Evolutionary conservation across 2,888 invertebrate species (phyloP).

Genomic region (Lobophora halterata): DNA sequence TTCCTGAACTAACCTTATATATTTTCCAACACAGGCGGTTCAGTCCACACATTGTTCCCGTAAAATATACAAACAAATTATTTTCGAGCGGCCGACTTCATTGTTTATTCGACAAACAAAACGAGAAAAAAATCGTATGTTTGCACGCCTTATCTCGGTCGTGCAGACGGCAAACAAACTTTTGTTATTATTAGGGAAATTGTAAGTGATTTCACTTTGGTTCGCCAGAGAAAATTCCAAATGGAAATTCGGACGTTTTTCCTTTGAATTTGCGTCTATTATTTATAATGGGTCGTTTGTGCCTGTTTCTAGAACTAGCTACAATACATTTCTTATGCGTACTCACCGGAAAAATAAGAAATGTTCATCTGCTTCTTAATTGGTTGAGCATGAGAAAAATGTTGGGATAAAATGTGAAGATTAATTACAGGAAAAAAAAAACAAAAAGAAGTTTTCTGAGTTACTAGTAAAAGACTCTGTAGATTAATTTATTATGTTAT

Average conservation of each 20-base stretch:
- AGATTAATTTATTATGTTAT: too few relatives aligned
- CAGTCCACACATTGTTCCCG: slow-evolving; percentile 6
- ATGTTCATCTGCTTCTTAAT: too few relatives aligned
- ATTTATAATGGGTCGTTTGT: too few relatives aligned
- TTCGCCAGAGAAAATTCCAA: slow-evolving; percentile 16
- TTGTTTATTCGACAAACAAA: slow-evolving; percentile 25
- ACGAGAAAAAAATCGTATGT: slow-evolving; percentile 31
- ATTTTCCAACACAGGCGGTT: slow-evolving; percentile 1
- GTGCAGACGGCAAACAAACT: slow-evolving; percentile 34
- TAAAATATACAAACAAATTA: slow-evolving; percentile 26
- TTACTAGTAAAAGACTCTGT: too few relatives aligned
- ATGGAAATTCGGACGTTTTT: slow-evolving; percentile 18
- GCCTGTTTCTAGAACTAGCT: too few relatives aligned
- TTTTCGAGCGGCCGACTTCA: slow-evolving; percentile 24
- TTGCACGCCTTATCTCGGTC: slow-evolving; percentile 32
- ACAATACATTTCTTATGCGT: too few relatives aligned
- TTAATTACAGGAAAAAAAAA: too few relatives aligned
- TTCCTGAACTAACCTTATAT: not conserved
- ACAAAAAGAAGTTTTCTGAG: too few relatives aligned
- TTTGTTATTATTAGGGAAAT: slow-evolving; percentile 35
- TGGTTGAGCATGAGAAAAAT: too few relatives aligned
- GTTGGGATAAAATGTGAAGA: too few relatives aligned
- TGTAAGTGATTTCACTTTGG: slow-evolving; percentile 32
- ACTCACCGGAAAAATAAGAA: too few relatives aligned
- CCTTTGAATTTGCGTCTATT: not conserved